phyloP scores from a whole-genome alignment of 1,140 invertebrate species.

The Cyrtorhinus lividipennis region DNA sequence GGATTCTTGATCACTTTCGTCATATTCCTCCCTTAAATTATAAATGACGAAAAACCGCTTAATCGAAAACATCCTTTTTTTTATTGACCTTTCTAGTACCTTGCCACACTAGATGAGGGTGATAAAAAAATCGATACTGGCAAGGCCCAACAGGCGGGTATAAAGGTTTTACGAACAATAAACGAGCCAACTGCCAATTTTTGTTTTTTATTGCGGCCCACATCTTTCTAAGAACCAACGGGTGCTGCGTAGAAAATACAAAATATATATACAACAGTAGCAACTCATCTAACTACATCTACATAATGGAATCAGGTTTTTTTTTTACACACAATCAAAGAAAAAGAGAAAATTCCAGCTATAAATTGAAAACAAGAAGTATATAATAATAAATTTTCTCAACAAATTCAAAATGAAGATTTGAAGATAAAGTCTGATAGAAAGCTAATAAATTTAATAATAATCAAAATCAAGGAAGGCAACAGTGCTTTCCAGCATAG shows the following conservation, averaged over 20 bases:
- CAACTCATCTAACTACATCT: constrained; percentile 8
- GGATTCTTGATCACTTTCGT: no score
- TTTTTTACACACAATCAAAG: neutral
- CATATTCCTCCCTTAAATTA: no score
- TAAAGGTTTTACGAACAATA: no score
- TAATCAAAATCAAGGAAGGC: neutral
- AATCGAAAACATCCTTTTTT: no score
- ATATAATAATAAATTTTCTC: neutral
- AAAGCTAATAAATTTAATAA: no score
- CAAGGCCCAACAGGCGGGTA: no score
- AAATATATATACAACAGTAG: constrained; percentile 10
- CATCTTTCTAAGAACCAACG: constrained; percentile 8
- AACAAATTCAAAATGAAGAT: neutral
- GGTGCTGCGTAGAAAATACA: constrained; percentile 9
- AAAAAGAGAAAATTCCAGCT: neutral
- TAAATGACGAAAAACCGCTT: no score
- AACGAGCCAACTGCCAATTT: neutral
- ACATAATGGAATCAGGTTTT: neutral
- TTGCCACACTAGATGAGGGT: no score
- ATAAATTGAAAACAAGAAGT: neutral
- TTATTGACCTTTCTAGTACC: no score
- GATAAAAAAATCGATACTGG: no score
- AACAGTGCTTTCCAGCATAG: constrained; percentile 2
- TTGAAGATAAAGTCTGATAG: no score
- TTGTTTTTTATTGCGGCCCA: constrained; percentile 8